phyloP scores from a whole-genome alignment of 1,140 invertebrate species.

The Drosophila biarmipes region DNA sequence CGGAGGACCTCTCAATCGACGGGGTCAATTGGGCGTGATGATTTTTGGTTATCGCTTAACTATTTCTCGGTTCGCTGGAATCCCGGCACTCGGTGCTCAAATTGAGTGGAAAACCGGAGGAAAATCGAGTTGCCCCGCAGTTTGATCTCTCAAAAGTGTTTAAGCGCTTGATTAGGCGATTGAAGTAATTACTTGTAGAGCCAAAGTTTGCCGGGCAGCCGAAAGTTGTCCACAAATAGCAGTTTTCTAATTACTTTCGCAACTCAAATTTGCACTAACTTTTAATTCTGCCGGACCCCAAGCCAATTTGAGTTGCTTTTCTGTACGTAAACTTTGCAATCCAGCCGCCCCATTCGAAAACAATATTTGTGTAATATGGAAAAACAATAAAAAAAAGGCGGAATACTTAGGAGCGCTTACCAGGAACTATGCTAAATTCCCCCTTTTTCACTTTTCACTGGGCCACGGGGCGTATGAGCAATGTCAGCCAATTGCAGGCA shows the following conservation, averaged over 20 bases:
- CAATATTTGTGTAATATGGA: conserved; percentile 21
- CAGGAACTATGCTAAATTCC: conserved; percentile 20
- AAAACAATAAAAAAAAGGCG: background rate
- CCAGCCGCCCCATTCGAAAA: background rate
- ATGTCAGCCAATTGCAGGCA: conserved; percentile 29
- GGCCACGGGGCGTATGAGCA: conserved; percentile 41
- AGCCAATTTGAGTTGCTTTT: conserved; percentile 1
- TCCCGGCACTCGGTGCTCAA: conserved; percentile 27
- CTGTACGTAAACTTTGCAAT: conserved; percentile 8
- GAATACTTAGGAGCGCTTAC: conserved; percentile 22
- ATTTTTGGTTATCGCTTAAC: conserved; percentile 24
- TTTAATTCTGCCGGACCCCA: conserved; percentile 6
- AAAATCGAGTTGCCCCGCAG: conserved; percentile 1
- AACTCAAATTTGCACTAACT: conserved; percentile 25
- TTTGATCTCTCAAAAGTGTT: conserved; percentile 27
- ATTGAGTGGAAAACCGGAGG: conserved; percentile 39
- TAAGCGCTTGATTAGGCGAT: conserved; percentile 33
- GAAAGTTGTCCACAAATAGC: conserved; percentile 20
- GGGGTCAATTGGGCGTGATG: conserved; percentile 34
- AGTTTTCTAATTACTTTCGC: conserved; percentile 35
- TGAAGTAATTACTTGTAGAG: conserved; percentile 17
- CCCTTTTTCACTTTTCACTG: conserved; percentile 3
- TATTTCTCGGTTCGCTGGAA: conserved; percentile 33
- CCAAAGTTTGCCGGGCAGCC: conserved; percentile 10
- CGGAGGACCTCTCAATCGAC: background rate